phyloP scores from a whole-genome alignment of 2,113 vertebrate genomes.

The Monopterus albus region DNA sequence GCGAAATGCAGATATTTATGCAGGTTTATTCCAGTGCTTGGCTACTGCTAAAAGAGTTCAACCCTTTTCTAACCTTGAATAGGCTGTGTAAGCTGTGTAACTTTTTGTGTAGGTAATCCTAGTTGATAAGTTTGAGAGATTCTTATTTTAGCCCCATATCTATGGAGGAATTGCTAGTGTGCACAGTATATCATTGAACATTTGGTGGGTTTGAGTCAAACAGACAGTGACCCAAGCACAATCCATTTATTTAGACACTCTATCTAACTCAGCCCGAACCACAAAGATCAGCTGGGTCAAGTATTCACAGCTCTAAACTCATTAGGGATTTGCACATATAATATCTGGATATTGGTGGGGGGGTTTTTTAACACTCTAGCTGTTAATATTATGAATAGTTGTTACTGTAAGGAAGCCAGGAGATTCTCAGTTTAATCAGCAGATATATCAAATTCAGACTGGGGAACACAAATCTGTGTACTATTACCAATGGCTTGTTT shows the following conservation, averaged over 20 bases:
- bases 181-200: not conserved
- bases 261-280: not conserved
- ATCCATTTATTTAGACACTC: constrained; percentile 12
- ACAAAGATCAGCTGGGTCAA: constrained; percentile 24
- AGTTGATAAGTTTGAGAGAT: not conserved
- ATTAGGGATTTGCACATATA: not conserved
- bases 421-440: not conserved
- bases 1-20: constrained; percentile 38
- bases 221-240: constrained; percentile 9
- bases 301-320: constrained; percentile 8
- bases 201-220: constrained; percentile 11
- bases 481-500: not conserved
- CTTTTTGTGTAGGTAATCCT: constrained; percentile 22
- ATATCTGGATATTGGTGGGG: constrained; percentile 1
- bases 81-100: not conserved
- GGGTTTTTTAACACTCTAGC: too few species aligned
- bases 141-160: not conserved
- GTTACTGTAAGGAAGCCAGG: not conserved
- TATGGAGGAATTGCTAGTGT: not conserved
- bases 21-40: constrained; percentile 25
- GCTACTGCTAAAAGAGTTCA: constrained; percentile 12
- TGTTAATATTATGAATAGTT: too few species aligned
- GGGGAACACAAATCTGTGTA: not conserved
- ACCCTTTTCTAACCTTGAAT: constrained; percentile 24
- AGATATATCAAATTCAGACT: not conserved